These are phyloP conservation scores for Yoshiicerus persimilis DNA, from an alignment of 1,140 invertebrate genomes.

Conservation along the genomic window DNA sequence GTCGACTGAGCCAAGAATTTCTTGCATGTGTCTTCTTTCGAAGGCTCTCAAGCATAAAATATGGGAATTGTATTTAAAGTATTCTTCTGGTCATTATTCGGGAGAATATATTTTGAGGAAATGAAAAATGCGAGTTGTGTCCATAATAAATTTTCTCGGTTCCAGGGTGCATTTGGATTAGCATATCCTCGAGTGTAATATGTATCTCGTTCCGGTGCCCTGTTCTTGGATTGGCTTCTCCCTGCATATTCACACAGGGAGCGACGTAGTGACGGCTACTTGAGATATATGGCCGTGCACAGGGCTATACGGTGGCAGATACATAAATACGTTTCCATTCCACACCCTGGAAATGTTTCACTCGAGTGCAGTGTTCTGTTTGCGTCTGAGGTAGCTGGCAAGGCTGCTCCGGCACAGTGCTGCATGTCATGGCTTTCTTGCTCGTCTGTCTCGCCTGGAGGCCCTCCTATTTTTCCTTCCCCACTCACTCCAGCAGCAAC, in stretches of 20 bases:
- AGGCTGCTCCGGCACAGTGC: no score
- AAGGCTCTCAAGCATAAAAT: slow-evolving; percentile 24
- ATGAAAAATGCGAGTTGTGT: slow-evolving; percentile 26
- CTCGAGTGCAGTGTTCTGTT: not conserved
- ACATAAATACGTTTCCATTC: not conserved
- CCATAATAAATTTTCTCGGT: slow-evolving; percentile 20
- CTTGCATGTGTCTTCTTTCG: slow-evolving; percentile 7
- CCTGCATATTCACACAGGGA: not conserved
- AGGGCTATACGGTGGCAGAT: not conserved
- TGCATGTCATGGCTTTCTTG: not conserved
- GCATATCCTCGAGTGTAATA: not conserved
- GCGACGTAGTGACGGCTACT: not conserved
- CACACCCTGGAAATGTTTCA: not conserved
- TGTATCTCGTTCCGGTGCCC: not conserved
- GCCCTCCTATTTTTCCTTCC: not conserved
- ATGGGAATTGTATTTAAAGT: slow-evolving; percentile 34
- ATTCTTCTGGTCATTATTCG: not conserved
- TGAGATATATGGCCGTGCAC: not conserved
- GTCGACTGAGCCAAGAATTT: not conserved
- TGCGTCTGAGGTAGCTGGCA: not conserved
- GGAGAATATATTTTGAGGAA: not conserved
- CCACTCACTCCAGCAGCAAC: slow-evolving; percentile 23
- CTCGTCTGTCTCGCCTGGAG: not conserved
- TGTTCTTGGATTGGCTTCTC: not conserved
- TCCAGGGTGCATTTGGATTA: slow-evolving; percentile 4